A percentile compares a stretch with the other conserved stretches of the same genome.
Conservation (phyloP, 2,888 invertebrate species). For the Scaptomyza flava region DNA sequence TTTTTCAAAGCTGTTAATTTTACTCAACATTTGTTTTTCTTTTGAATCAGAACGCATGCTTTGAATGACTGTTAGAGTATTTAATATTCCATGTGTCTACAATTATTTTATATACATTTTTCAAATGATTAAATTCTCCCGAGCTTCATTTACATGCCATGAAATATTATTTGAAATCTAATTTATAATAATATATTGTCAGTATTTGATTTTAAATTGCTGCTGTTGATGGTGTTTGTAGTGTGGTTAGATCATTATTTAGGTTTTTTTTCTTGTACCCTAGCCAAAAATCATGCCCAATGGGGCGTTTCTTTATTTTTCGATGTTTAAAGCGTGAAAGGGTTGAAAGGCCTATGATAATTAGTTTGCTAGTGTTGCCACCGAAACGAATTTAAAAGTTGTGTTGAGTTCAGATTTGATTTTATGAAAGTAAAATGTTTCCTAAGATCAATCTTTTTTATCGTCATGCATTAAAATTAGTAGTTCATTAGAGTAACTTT, state of each 20-base stretch:
- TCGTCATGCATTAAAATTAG: too few species aligned
- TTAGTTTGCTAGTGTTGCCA: not conserved
- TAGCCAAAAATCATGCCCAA: constrained; percentile 1
- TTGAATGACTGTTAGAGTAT: constrained; percentile 16
- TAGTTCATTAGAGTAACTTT: too few species aligned
- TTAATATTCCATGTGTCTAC: not conserved
- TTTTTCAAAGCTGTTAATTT: too few species aligned
- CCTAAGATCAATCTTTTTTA: not conserved
- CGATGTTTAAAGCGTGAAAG: constrained; percentile 33
- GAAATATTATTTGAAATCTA: constrained; percentile 64
- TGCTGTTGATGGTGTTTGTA: constrained; percentile 21
- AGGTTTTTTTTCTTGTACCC: constrained; percentile 5
- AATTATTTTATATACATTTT: not conserved
- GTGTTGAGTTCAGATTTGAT: not conserved
- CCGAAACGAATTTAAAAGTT: not conserved
- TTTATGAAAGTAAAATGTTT: not conserved
- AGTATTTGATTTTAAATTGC: constrained; percentile 29
- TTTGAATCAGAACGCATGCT: too few species aligned
- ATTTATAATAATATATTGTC: constrained; percentile 62
- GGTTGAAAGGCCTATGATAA: not conserved
- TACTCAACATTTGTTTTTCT: too few species aligned
- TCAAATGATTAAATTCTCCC: constrained; percentile 3
- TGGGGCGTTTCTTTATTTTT: not conserved
- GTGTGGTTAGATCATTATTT: constrained; percentile 23
- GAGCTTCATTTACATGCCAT: constrained; percentile 32